Conservation (phyloP, 2,797 vertebrate species). For the Epinephelus awoara region DNA sequence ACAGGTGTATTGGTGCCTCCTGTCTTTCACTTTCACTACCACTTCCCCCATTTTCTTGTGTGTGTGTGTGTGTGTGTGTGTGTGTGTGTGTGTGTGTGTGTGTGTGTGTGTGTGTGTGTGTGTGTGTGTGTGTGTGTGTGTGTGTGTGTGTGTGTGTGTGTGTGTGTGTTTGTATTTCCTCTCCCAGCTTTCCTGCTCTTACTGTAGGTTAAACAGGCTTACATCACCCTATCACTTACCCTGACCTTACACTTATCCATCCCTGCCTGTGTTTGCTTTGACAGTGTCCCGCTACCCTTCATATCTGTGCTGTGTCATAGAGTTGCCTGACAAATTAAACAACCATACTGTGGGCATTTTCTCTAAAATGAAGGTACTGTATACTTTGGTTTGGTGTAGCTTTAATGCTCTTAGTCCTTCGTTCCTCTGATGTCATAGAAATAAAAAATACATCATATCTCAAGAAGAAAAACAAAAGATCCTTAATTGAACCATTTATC, state of each 20-base stretch:
- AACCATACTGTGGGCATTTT: too few species aligned
- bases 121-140: too few species aligned
- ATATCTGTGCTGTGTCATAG: too few species aligned
- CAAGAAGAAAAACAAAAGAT: neutral
- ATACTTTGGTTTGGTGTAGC: neutral
- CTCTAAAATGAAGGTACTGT: neutral
- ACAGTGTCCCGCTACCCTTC: neutral
- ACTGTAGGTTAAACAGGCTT: neutral
- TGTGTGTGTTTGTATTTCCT: too few species aligned
- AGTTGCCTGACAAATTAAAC: too few species aligned
- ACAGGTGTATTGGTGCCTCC: neutral
- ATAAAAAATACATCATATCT: neutral
- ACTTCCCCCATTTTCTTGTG: neutral
- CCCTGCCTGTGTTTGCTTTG: neutral
- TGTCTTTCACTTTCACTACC: neutral
- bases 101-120: too few species aligned
- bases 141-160: neutral
- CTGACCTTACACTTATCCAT: neutral
- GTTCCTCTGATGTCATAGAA: neutral
- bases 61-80: neutral
- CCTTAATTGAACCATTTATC: constrained; percentile 1
- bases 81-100: too few species aligned
- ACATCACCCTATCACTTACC: neutral
- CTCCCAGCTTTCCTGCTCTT: neutral
- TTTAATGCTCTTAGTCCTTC: neutral